phyloP scores from a whole-genome alignment of 2,113 vertebrate species.

The Cromileptes altivelis region DNA sequence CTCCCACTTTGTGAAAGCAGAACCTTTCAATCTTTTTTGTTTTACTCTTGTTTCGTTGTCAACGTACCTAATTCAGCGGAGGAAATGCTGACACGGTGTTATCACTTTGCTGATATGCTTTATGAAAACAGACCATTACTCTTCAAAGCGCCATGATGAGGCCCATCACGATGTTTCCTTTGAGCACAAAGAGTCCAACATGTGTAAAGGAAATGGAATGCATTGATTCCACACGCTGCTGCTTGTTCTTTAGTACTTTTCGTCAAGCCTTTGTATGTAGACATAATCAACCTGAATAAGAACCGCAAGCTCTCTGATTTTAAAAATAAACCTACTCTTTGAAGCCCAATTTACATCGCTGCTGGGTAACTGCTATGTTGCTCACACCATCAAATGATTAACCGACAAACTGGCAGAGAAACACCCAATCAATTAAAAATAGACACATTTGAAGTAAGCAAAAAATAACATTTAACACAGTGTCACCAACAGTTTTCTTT shows the following conservation, averaged over 20 bases:
- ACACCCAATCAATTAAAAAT: constrained; percentile 81
- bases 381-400: constrained; percentile 77
- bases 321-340: constrained; percentile 81
- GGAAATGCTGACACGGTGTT: constrained; percentile 35
- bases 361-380: constrained; percentile 69
- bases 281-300: constrained; percentile 66
- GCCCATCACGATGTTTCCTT: constrained; percentile 50
- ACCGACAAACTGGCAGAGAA: constrained; percentile 68
- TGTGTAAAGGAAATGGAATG: constrained; percentile 66
- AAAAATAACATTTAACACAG: constrained; percentile 68
- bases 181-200: constrained; percentile 59
- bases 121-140: constrained; percentile 44
- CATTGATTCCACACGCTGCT: constrained; percentile 56
- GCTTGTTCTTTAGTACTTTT: constrained; percentile 69
- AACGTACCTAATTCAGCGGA: constrained; percentile 30
- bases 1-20: background rate
- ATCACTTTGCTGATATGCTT: constrained; percentile 32
- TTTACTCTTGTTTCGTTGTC: constrained; percentile 37
- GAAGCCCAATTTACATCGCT: constrained; percentile 73
- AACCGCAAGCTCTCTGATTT: constrained; percentile 55
- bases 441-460: constrained; percentile 70
- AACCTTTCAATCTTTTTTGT: background rate
- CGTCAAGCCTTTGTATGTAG: constrained; percentile 57
- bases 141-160: constrained; percentile 62
- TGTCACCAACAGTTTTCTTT: constrained; percentile 32